phyloP scores from a whole-genome alignment of 2,888 invertebrate genomes.

The Heliconius erato region DNA sequence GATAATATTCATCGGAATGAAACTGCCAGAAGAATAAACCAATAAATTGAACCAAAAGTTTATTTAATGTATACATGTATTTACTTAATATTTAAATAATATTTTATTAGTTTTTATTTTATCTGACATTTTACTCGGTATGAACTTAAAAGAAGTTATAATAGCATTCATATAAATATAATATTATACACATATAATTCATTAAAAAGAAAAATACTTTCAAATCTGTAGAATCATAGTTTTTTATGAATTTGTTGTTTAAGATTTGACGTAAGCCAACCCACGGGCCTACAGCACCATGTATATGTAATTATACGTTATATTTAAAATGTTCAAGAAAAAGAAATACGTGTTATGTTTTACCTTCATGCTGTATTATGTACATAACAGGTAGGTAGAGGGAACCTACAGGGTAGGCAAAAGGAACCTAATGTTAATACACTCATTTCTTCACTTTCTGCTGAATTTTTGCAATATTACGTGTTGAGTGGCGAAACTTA shows the following conservation, averaged over 20 bases:
- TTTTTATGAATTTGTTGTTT: background rate
- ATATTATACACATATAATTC: background rate
- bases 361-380: too few species aligned
- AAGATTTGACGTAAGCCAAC: too few species aligned
- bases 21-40: background rate
- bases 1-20: background rate
- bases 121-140: background rate
- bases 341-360: background rate
- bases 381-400: too few species aligned
- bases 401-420: too few species aligned
- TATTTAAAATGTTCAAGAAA: background rate
- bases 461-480: too few species aligned
- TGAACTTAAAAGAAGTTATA: background rate
- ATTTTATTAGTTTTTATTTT: background rate
- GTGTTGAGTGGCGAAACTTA: too few species aligned
- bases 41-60: background rate
- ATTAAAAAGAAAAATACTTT: background rate
- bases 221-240: background rate
- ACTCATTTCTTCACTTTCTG: too few species aligned
- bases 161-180: background rate
- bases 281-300: too few species aligned
- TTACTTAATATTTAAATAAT: constrained; percentile 8
- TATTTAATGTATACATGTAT: constrained; percentile 4
- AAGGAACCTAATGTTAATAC: too few species aligned
- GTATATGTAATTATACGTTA: background rate